Percentiles rank a stretch among this genome's conserved stretches.
Evolutionary conservation across 2,113 vertebrate genomes (phyloP).

Genomic region (Porphyrio hochstetteri): DNA sequence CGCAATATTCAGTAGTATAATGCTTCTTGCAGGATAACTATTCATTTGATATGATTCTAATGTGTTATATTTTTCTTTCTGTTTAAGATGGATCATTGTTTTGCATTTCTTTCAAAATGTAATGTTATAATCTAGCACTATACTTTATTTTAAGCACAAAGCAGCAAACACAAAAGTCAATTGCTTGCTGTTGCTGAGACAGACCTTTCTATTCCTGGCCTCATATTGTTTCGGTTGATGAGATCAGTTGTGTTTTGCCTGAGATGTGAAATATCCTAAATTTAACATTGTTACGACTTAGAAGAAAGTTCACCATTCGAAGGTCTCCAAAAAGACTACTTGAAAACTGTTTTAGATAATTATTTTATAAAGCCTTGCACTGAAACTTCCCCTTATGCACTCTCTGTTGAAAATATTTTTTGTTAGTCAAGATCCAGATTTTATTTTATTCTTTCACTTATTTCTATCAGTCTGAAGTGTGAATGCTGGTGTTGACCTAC

Average conservation of each 20-base stretch:
- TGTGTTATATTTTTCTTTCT: not conserved
- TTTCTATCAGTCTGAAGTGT: not conserved
- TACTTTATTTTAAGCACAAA: not conserved
- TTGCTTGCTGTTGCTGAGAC: not conserved
- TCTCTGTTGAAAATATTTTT: not conserved
- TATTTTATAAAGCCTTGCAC: not conserved
- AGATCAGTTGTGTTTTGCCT: not conserved
- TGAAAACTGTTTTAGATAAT: not conserved
- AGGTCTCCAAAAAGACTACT: not conserved
- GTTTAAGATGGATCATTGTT: not conserved
- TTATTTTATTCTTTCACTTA: not conserved
- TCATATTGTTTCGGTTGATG: not conserved
- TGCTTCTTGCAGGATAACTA: not conserved
- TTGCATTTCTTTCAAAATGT: not conserved
- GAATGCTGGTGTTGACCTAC: not conserved
- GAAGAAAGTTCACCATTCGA: not conserved
- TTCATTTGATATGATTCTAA: not conserved
- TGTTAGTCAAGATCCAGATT: not conserved
- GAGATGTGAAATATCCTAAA: not conserved
- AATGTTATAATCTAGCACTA: not conserved
- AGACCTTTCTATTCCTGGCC: not conserved
- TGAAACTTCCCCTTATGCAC: not conserved
- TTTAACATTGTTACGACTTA: not conserved
- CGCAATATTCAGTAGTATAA: not conserved
- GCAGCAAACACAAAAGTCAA: not conserved